phyloP scores from a whole-genome alignment of 1,140 invertebrate genomes.

The Solenopsis invicta region DNA sequence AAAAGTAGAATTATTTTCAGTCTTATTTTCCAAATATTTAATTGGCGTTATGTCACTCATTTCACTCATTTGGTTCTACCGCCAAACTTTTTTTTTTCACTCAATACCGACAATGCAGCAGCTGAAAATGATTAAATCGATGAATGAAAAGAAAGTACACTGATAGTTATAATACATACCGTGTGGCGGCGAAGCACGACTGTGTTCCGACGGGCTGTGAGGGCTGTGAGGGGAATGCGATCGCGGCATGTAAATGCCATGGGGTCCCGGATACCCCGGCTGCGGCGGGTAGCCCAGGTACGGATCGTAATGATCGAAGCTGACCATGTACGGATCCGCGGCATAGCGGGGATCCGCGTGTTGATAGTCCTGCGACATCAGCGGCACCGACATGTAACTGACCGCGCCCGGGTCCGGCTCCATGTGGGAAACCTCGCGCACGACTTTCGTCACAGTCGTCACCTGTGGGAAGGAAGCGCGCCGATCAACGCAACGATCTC shows the following conservation, averaged over 20 bases:
- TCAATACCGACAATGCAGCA: too few relatives aligned
- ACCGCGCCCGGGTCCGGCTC: constrained; percentile 88
- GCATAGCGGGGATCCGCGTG: constrained; percentile 84
- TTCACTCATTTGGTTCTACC: too few relatives aligned
- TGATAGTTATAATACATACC: constrained; percentile 75
- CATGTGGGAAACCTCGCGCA: constrained; percentile 90
- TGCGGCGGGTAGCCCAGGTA: constrained; percentile 85
- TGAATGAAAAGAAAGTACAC: too few relatives aligned
- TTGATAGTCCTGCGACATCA: constrained; percentile 86
- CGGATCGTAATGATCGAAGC: constrained; percentile 85
- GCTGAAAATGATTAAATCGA: neutral
- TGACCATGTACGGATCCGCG: constrained; percentile 86
- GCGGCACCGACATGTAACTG: constrained; percentile 85
- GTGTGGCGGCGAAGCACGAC: constrained; percentile 85
- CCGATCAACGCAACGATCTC: neutral
- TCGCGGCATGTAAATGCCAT: constrained; percentile 85
- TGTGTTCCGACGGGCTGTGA: constrained; percentile 86
- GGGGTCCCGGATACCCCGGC: constrained; percentile 84
- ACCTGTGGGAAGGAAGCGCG: constrained; percentile 81
- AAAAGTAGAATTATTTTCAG: too few relatives aligned
- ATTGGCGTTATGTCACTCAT: neutral
- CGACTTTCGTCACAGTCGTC: constrained; percentile 90
- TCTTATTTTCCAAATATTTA: too few relatives aligned
- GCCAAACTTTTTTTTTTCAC: too few relatives aligned
- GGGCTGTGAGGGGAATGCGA: constrained; percentile 86